These are phyloP conservation scores for Lagorchestes hirsutus DNA, from an alignment of 2,797 vertebrate genomes.

Conservation along the genomic window DNA sequence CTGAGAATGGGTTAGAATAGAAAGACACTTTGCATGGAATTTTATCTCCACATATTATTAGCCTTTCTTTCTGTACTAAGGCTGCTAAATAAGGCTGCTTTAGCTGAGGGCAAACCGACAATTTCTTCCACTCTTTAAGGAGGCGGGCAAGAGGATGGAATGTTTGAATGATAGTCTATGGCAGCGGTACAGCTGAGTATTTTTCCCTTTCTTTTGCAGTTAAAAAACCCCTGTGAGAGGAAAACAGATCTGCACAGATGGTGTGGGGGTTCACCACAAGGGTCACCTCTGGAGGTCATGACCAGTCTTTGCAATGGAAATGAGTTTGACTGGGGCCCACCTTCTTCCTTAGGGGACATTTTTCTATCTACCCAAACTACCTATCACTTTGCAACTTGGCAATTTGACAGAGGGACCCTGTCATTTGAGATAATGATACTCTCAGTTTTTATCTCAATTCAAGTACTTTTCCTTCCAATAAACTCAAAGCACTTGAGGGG, in stretches of 20 bases:
- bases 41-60: not conserved
- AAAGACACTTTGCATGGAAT: constrained; percentile 27
- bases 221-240: constrained; percentile 4
- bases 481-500: not conserved
- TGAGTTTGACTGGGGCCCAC: not conserved
- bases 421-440: not conserved
- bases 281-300: not conserved
- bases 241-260: constrained; percentile 4
- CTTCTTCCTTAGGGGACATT: not conserved
- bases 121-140: not conserved
- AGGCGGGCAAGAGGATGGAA: not conserved
- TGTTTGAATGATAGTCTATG: not conserved
- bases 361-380: not conserved
- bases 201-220: constrained; percentile 4
- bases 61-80: not conserved
- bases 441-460: not conserved
- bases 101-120: not conserved
- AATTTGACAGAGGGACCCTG: not conserved
- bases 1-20: not conserved
- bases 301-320: not conserved
- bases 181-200: not conserved
- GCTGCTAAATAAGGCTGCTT: not conserved
- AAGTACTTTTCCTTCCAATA: not conserved
- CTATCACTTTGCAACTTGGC: not conserved
- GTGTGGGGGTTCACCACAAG: not conserved